Conservation (phyloP, 2,888 invertebrate species). For the Scotopteryx bipunctaria region DNA sequence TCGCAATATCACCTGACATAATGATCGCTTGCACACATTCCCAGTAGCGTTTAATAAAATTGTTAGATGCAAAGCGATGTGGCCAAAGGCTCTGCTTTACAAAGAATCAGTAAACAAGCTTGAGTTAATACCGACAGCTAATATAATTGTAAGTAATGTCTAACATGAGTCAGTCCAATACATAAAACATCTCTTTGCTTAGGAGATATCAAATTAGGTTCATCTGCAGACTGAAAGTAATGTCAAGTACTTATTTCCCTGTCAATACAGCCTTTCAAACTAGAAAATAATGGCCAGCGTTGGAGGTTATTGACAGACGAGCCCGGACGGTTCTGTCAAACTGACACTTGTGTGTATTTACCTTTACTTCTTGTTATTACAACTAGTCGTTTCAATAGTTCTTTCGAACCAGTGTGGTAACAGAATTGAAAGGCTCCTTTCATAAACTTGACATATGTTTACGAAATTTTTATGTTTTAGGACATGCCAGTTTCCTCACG, state of each 20-base stretch:
- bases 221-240: slow-evolving; percentile 19
- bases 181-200: slow-evolving; percentile 12
- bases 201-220: slow-evolving; percentile 18
- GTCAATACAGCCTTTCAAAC: slow-evolving; percentile 22
- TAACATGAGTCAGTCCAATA: slow-evolving; percentile 4
- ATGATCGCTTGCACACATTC: too few relatives aligned
- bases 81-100: too few relatives aligned
- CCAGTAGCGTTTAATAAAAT: too few relatives aligned
- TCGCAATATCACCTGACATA: too few relatives aligned
- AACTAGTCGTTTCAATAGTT: too few relatives aligned
- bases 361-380: neutral
- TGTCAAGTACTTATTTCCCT: slow-evolving; percentile 29
- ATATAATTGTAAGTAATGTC: slow-evolving; percentile 12
- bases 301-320: slow-evolving; percentile 12
- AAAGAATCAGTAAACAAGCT: too few relatives aligned
- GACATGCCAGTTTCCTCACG: too few relatives aligned
- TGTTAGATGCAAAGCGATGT: too few relatives aligned
- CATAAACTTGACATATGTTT: too few relatives aligned
- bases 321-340: neutral
- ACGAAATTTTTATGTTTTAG: too few relatives aligned
- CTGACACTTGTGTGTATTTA: neutral
- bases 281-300: slow-evolving; percentile 19
- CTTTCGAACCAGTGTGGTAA: too few relatives aligned
- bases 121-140: neutral
- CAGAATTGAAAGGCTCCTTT: too few relatives aligned